Evolutionary conservation across 1,140 invertebrate species (phyloP), one percentile per base, ranked within the genome.

Genomic region (Ectropis grisescens): DNA sequence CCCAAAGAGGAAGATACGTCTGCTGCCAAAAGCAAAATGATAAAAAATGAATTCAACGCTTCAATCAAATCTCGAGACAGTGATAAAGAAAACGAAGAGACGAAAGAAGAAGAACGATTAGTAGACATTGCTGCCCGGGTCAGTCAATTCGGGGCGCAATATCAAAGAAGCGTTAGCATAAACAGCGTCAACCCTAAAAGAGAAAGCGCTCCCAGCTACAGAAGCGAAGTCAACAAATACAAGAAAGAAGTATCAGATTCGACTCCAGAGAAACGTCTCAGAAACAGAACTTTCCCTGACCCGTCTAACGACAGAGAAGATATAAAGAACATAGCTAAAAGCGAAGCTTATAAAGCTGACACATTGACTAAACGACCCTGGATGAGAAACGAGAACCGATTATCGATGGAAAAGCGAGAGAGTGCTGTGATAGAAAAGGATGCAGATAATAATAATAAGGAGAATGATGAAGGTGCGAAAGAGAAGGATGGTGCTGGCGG

Each of bases 81-180:
- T 47, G 88, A 90, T 54, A 90, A 90, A 76, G 87, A 89, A 56
- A 89, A 90, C 56, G 87, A 87, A 36, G 72, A 71, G 37, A 47
- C 38, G 13, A 71, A 72, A 43, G 66, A 70, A 10, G 44, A 56
- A 8, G 68, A 76, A 11, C 74, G 82, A 44, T 42, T 78, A 16
- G 65, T 74, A 0, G 81, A 83, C 47, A 76, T 81, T 44, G 58
- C 84, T 41, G 59, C 79, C 13, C 40, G 69, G 32, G 62, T 76
- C 13, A 68, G 65, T 41, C 67, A 83, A 33, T 74, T 78, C 14
- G 75, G 72, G 2, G 56, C 67, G 1, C 67, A 80, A 13, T 78
- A 78, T 22, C 72, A 79, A 37, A 47, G 78, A 34, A 79, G 75
- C 33, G 59, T 78, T 2, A 81, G 79, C 32, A 72, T 76, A 2